Base-by-base conservation (phyloP, 2,113 vertebrate genomes). In the Oreochromis tanganicae region DNA sequence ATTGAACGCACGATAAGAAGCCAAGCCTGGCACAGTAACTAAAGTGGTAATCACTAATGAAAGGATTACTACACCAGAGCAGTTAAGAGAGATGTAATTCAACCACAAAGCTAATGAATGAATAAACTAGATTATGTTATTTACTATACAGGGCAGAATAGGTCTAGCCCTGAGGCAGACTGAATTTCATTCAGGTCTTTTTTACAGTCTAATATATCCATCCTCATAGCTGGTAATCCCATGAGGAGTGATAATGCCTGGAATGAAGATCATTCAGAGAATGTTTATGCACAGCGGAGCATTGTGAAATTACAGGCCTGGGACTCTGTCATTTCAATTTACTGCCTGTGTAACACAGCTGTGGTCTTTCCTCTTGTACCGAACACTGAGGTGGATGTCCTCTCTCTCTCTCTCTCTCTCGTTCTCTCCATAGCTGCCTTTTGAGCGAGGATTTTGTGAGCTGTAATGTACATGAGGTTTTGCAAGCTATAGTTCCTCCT, bases 231-330 rank as follows among this genome's bases (percentile, higher is more conserved):
- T 52, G 17, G 52, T 83, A 86, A 87, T 90, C 90, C 87, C 63
- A 43, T 55, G 84, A 90, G 84, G 85, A 90, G 90, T 85, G 90
- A 85, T 91, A 90, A 89, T 90, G 85, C 83, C 89, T 93, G 89
- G 93, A 95, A 93, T 91, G 92, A 93, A 83, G 88, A 94, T 94
- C 85, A 92, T 93, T 92, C 87, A 57, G 85, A 90, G 91, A 94
- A 93, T 94, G 92, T 93, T 93, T 89, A 84, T 93, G 87, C 87
- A 92, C 85, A 82, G 83, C 83, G 61, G 86, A 90, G 80, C 59
- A 81, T 89, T 89, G 91, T 85, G 82, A 95, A 95, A 96, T 94
- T 90, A 93, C 85, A 95, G 92, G 88, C 81, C 80, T 81, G 91
- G 81, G 85, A 91, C 83, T 57, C 48, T 71, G 84, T 88, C 73